Evolutionary conservation across 2,113 vertebrate species (phyloP).

Genomic region (Pituophis catenifer): DNA sequence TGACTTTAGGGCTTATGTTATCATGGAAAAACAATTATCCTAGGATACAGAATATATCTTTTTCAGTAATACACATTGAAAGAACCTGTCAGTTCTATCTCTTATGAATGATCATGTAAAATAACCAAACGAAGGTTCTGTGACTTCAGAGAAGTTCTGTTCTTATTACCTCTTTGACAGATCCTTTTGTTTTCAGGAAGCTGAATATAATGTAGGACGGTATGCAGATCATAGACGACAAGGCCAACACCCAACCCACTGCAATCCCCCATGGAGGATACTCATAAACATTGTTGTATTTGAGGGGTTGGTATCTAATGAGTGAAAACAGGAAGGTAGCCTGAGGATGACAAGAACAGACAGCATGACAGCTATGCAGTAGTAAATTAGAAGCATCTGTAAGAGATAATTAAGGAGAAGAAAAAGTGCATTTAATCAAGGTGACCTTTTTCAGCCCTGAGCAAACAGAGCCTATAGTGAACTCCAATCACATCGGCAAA

Average conservation of each 20-base stretch:
- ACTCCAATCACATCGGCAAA: neutral
- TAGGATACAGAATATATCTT: neutral
- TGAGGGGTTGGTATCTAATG: slow-evolving; percentile 86
- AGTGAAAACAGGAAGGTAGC: slow-evolving; percentile 88
- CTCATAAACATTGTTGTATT: slow-evolving; percentile 85
- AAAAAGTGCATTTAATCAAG: neutral
- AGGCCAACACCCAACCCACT: slow-evolving; percentile 86
- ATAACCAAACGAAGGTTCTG: neutral
- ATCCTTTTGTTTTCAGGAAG: slow-evolving; percentile 78
- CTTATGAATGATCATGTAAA: neutral
- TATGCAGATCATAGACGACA: slow-evolving; percentile 87
- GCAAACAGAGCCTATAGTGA: neutral
- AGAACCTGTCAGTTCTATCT: neutral
- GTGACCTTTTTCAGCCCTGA: neutral
- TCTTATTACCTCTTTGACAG: slow-evolving; percentile 79
- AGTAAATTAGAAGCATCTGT: neutral
- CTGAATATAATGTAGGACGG: slow-evolving; percentile 78
- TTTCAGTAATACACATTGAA: neutral
- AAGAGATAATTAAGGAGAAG: neutral
- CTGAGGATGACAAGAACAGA: slow-evolving; percentile 57
- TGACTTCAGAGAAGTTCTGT: neutral
- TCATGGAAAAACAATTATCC: neutral
- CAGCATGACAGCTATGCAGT: neutral
- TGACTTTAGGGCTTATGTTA: neutral
- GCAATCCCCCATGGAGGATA: slow-evolving; percentile 86